These are phyloP conservation scores for Sinocyclocheilus rhinocerous DNA, from an alignment of 2,113 vertebrate species.

Conservation along the genomic window DNA sequence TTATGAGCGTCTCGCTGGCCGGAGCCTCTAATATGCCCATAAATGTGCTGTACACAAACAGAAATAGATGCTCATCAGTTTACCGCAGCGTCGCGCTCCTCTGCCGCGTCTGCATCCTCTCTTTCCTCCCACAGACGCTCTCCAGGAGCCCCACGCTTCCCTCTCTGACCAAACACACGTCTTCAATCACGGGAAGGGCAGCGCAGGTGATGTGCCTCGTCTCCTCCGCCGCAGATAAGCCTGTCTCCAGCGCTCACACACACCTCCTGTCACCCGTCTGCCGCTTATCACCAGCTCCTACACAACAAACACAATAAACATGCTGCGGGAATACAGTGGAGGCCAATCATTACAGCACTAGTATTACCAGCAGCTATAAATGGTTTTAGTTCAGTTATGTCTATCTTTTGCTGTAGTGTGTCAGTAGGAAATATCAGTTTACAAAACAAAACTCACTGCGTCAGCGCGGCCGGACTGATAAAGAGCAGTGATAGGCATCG, in stretches of 20 bases:
- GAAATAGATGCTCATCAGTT: constrained; percentile 66
- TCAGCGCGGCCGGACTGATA: constrained; percentile 63
- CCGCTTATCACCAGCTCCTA: constrained; percentile 73
- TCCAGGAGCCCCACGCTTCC: background rate
- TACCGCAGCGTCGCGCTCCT: constrained; percentile 47
- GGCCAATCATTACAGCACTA: background rate
- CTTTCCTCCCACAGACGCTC: background rate
- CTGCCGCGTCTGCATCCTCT: constrained; percentile 41
- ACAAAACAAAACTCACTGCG: too few species aligned
- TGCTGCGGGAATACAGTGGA: too few species aligned
- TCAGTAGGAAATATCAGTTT: too few species aligned
- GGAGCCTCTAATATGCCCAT: constrained; percentile 69
- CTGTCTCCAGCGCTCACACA: constrained; percentile 77
- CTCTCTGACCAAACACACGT: background rate
- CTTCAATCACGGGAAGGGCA: background rate
- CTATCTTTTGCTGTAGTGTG: too few species aligned
- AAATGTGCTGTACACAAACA: constrained; percentile 74
- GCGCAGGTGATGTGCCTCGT: constrained; percentile 67
- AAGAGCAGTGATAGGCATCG: constrained; percentile 62
- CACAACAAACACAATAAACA: constrained; percentile 42
- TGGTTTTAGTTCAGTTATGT: too few species aligned
- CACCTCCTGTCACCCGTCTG: constrained; percentile 80
- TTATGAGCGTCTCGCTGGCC: constrained; percentile 69
- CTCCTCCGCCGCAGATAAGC: constrained; percentile 76
- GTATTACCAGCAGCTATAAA: too few species aligned